phyloP scores from a whole-genome alignment of 2,797 vertebrate species.

The Myotis myotis region DNA sequence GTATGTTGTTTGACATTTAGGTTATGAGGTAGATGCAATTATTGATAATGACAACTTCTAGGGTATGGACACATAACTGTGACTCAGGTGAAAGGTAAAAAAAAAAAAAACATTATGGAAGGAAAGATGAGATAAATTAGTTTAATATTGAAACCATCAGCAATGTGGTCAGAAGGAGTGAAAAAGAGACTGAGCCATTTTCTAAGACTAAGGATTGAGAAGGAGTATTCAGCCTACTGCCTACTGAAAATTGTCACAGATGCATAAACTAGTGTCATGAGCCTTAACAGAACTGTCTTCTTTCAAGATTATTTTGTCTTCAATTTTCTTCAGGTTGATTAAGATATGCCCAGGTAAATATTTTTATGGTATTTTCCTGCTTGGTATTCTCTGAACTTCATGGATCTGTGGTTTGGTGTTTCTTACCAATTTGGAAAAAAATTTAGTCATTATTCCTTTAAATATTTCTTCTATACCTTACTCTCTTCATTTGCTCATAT shows the following conservation, averaged over 20 bases:
- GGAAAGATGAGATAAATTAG: no score
- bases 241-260: not conserved
- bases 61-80: not conserved
- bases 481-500: not conserved
- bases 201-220: not conserved
- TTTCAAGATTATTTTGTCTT: not conserved
- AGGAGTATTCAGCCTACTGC: not conserved
- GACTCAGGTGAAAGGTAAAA: not conserved
- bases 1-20: not conserved
- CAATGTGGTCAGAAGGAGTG: not conserved
- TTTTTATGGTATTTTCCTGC: not conserved
- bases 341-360: not conserved
- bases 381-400: not conserved
- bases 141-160: not conserved
- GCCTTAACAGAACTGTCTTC: not conserved
- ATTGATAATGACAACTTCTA: not conserved
- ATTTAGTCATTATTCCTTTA: not conserved
- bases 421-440: not conserved
- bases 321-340: not conserved
- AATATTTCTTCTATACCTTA: not conserved
- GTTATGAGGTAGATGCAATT: not conserved
- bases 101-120: not conserved
- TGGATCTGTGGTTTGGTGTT: not conserved
- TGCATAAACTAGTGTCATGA: not conserved
- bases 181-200: not conserved